Evolutionary conservation across 1,140 invertebrate genomes (phyloP), one percentile per base, ranked within the genome.

Genomic region (Halesus radiatus): DNA sequence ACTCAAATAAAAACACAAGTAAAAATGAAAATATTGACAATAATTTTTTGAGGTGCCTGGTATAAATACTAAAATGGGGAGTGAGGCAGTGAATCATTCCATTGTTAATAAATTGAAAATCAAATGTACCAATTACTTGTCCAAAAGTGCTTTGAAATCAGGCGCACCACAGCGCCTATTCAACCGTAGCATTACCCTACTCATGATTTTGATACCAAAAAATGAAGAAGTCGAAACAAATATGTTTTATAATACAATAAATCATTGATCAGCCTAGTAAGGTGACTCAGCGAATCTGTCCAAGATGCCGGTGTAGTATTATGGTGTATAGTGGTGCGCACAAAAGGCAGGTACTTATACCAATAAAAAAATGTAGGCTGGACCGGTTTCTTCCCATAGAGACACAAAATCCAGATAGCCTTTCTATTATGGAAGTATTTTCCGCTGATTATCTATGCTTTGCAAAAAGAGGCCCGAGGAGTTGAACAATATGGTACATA

Each of bases 221-320:
- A 75, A 75, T 75, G 72, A 75, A 75, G 72, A 60, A 75, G 72
- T 75, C 72, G 72, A 75, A 58, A 75, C 54, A 58, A 75, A 58
- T 54, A 73, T 73, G 54, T 75, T 58, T 75, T 56, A 75, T 58
- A 75, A 75, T 75, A 75, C 52, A 58, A 75, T 75, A 75, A 75
- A 58, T 75, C 72, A 75, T 58, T 75, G 72, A 75, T 75, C 72
- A 58, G 29, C 26, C 54, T 29, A 18, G 54, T 45, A 15, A 37
- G 53, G 22, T 75, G 72, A 75, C 54, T 75, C 53, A 29, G 72
- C 72, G 29, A 32, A 75, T 56, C 72, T 75, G 26, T 66, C 62
- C 62, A 8, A 0, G 58, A 22, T 18, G 54, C n/a, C 18, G 58
- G 54, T 18, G 54, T 18, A 56, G 56, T 23, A 60, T 60, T 18